These are phyloP conservation scores for Calephelis perditalis DNA, from an alignment of 2,888 invertebrate genomes.

Conservation along the genomic window DNA sequence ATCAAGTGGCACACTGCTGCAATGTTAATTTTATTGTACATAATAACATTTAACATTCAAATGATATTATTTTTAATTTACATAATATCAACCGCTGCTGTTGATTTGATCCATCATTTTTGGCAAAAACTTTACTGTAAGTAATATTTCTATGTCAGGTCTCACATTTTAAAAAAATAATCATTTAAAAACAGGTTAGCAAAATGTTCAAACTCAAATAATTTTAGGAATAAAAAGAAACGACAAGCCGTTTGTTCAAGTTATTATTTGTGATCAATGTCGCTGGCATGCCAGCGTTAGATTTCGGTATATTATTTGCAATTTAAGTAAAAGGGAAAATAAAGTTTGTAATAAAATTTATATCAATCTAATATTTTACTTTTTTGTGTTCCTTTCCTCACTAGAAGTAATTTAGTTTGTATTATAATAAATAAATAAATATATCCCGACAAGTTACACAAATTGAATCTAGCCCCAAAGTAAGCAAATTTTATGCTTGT, in stretches of 20 bases:
- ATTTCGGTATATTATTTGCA: slow-evolving; percentile 71
- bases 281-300: slow-evolving; percentile 54
- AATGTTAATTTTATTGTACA: slow-evolving; percentile 1
- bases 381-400: background rate
- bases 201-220: too few relatives aligned
- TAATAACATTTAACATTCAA: background rate
- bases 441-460: too few relatives aligned
- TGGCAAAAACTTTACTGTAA: too few relatives aligned
- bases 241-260: slow-evolving; percentile 52
- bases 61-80: too few relatives aligned
- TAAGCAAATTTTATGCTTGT: too few relatives aligned
- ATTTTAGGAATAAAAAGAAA: slow-evolving; percentile 1
- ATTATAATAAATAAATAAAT: too few relatives aligned
- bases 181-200: background rate
- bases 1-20: background rate
- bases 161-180: background rate
- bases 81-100: too few relatives aligned
- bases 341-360: slow-evolving; percentile 76
- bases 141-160: too few relatives aligned
- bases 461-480: too few relatives aligned
- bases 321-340: slow-evolving; percentile 58
- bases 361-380: slow-evolving; percentile 47
- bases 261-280: slow-evolving; percentile 49
- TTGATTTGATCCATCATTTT: too few relatives aligned
- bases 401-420: too few relatives aligned